phyloP scores from a whole-genome alignment of 2,113 vertebrate genomes.

The Nicator chloris region DNA sequence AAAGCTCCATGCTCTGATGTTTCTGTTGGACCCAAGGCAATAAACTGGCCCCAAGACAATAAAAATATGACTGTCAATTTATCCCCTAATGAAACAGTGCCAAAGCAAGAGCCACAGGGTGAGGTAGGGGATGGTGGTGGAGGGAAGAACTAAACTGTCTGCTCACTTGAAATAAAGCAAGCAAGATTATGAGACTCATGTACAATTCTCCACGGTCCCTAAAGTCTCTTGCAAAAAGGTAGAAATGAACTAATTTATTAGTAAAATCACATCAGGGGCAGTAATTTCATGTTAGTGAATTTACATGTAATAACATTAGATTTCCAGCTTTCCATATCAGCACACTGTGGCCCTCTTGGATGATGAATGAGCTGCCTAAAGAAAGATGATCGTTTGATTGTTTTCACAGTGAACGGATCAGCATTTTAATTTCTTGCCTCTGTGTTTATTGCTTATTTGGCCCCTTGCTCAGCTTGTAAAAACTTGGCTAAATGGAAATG shows the following conservation, averaged over 20 bases:
- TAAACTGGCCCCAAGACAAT: not conserved
- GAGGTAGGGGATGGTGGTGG: not conserved
- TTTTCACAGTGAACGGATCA: conserved; percentile 87
- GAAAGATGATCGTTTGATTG: conserved; percentile 91
- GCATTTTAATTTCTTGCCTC: conserved; percentile 90
- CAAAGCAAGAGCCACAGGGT: not conserved
- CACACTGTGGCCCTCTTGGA: conserved; percentile 73
- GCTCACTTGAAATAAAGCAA: conserved; percentile 63
- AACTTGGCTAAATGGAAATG: conserved; percentile 89
- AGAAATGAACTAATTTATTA: conserved; percentile 87
- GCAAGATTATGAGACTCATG: conserved; percentile 57
- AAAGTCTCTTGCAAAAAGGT: conserved; percentile 78
- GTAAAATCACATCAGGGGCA: conserved; percentile 86
- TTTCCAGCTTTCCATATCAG: conserved; percentile 74
- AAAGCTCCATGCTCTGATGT: not conserved
- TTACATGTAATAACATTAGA: conserved; percentile 88
- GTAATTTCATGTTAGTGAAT: conserved; percentile 90
- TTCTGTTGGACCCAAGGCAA: not conserved
- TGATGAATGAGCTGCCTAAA: conserved; percentile 86
- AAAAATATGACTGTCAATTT: not conserved
- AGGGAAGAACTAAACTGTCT: conserved; percentile 37
- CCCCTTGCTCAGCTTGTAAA: conserved; percentile 86
- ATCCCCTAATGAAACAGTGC: conserved; percentile 32
- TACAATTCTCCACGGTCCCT: conserved; percentile 79
- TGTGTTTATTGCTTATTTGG: conserved; percentile 90